Evolutionary conservation across 1,140 invertebrate genomes (phyloP).

Genomic region (Cydia strobilella): DNA sequence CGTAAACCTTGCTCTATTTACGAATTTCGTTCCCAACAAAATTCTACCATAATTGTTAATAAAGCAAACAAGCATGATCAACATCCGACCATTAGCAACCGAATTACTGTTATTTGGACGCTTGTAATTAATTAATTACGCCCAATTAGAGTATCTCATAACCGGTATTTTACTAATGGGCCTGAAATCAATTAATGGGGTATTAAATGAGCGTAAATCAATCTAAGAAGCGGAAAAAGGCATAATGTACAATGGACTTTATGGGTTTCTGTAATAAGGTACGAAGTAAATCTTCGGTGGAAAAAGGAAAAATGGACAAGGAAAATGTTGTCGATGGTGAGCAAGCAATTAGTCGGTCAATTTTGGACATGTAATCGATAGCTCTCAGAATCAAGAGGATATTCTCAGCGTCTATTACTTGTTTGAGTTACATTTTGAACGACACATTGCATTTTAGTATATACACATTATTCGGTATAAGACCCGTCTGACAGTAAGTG

Average conservation of each 20-base stretch:
- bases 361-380: slow-evolving; percentile 7
- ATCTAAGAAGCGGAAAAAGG: not conserved
- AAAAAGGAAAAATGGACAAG: not conserved
- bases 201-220: slow-evolving; percentile 16
- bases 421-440: no score
- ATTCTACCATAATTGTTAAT: not conserved
- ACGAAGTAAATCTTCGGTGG: not conserved
- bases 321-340: not conserved
- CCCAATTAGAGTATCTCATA: not conserved
- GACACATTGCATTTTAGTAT: no score
- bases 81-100: not conserved
- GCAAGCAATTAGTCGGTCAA: not conserved
- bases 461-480: no score
- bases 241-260: not conserved
- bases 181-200: slow-evolving; percentile 24
- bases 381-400: not conserved
- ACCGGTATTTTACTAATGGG: slow-evolving; percentile 6
- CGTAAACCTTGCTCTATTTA: not conserved
- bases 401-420: not conserved
- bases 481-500: no score
- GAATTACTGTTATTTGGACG: slow-evolving; percentile 5
- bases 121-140: not conserved
- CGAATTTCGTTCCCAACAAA: not conserved
- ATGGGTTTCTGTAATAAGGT: not conserved
- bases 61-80: not conserved